These are phyloP conservation scores for Antechinus stuartii DNA, from an alignment of 2,113 vertebrate genomes.

Conservation along the genomic window DNA sequence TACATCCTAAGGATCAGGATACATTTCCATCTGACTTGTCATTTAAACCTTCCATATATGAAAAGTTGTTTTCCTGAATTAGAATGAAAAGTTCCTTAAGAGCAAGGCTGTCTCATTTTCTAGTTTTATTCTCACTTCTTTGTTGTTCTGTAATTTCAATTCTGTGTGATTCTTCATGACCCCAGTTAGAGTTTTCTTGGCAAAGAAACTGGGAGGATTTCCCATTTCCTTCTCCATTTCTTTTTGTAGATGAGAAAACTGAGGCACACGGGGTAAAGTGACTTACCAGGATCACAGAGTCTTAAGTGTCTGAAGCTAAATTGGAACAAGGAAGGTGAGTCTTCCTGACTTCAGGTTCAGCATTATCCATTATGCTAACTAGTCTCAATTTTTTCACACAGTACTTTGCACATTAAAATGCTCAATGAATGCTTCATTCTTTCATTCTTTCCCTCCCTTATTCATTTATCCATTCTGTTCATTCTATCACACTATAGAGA, in stretches of 20 bases:
- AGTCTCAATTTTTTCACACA: not conserved
- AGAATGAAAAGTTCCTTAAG: not conserved
- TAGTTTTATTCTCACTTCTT: not conserved
- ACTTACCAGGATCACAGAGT: not conserved
- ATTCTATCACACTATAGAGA: not conserved
- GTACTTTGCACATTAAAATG: not conserved
- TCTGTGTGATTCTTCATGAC: not conserved
- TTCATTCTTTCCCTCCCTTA: not conserved
- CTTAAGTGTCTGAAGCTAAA: not conserved
- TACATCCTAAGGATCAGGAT: not conserved
- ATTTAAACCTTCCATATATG: not conserved
- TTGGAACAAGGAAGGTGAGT: not conserved
- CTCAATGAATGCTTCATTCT: not conserved
- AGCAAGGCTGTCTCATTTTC: not conserved
- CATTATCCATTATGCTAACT: not conserved
- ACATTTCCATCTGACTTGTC: not conserved
- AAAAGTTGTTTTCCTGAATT: not conserved
- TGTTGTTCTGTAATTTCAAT: not conserved
- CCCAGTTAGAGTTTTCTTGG: not conserved
- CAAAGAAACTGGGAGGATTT: not conserved
- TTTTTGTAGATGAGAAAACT: not conserved
- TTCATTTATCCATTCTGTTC: not conserved
- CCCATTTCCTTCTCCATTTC: not conserved
- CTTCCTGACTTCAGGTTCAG: not conserved
- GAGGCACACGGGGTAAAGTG: not conserved